Evolutionary conservation across 2,888 invertebrate genomes (phyloP), one percentile per base, ranked within the genome.

Genomic region (Liopterus haemorrhoidalis): DNA sequence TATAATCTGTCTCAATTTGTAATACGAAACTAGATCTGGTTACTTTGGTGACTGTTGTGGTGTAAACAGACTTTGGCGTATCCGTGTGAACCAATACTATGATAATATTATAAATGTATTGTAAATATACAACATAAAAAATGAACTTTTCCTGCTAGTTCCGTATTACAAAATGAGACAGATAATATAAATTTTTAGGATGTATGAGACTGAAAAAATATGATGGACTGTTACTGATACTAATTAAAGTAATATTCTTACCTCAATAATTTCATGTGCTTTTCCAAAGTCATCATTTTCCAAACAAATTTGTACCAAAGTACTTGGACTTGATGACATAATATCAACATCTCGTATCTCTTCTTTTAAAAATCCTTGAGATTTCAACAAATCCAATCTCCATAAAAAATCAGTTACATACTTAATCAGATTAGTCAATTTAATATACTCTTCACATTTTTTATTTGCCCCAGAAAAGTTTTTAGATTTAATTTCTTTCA

Each of bases 221-320:
- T 18, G 16, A 12, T 2, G 25, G 4, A 25, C n/a, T 2, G 2
- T 25, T n/a, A 25, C 3, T 25, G 25, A 11, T 11, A 11, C 6
- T 9, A 14, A 24, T 20, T 28, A 12, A 19, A 31, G 30, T 35
- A 39, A 43, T 48, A 46, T 20, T 61, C 69, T 72, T 70, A 89
- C 90, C 81, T 86, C 78, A 55, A 88, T 78, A 48, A 90, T 85
- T 68, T 86, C 79, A 57, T 80, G 78, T 0, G 86, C 87, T 67
- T 83, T 82, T 4, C 75, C 73, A 53, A 82, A 81, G 61, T 87
- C 81, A 45, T 78, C 79, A 48, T 79, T 77, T 57, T 83, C 81
- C 28, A 91, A 70, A 30, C 87, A 87, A 61, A 85, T 72, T 25
- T 82, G 76, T n/a, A 88, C 79, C 31, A 90, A 69, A 51, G 82